Conservation (phyloP, 2,888 invertebrate species). For the Axea sp. region DNA sequence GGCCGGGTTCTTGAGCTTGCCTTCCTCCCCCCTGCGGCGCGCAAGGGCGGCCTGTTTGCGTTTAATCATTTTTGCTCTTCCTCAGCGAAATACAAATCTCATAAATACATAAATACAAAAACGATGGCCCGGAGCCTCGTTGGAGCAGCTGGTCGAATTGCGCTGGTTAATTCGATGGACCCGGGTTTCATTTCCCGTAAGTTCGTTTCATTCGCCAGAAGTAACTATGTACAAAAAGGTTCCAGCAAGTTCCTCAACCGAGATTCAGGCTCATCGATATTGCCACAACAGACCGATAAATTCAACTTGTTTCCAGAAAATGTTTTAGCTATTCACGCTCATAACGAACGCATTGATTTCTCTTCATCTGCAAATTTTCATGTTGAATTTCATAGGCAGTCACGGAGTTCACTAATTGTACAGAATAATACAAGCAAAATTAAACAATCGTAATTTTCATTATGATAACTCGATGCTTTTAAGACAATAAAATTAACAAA, state of each 20-base stretch:
- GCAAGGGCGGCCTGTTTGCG: slow-evolving; percentile 70
- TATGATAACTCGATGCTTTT: too few relatives aligned
- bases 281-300: too few relatives aligned
- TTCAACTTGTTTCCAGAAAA: too few relatives aligned
- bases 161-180: slow-evolving; percentile 35
- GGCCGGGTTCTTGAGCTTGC: slow-evolving; percentile 21
- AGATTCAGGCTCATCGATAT: neutral
- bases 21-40: slow-evolving; percentile 27
- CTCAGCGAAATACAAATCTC: slow-evolving; percentile 71
- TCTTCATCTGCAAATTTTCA: too few relatives aligned
- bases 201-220: slow-evolving; percentile 25
- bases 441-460: too few relatives aligned
- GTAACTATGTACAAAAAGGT: slow-evolving; percentile 14
- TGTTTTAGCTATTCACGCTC: too few relatives aligned
- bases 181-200: slow-evolving; percentile 1
- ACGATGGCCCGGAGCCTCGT: slow-evolving; percentile 64
- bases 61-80: slow-evolving; percentile 76
- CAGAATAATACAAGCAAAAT: too few relatives aligned
- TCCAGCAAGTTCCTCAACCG: slow-evolving; percentile 3
- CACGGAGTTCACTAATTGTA: too few relatives aligned
- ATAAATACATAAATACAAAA: slow-evolving; percentile 77
- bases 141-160: slow-evolving; percentile 28
- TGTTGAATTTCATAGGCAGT: too few relatives aligned
- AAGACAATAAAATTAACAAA: too few relatives aligned
- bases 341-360: too few relatives aligned